Evolutionary conservation across 2,888 invertebrate species (phyloP).

Genomic region (Meta bourneti): DNA sequence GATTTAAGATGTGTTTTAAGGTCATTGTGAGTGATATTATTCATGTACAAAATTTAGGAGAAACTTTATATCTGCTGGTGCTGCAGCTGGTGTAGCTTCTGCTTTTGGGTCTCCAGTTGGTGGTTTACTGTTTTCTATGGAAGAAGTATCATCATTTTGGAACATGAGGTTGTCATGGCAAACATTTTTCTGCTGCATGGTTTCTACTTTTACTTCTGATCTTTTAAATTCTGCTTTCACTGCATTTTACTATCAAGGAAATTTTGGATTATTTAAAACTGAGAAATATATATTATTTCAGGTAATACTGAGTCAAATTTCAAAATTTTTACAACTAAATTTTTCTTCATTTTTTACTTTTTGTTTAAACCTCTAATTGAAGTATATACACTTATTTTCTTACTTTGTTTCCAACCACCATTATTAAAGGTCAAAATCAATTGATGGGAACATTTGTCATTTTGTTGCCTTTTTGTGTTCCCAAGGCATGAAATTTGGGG

Average conservation of each 20-base stretch:
- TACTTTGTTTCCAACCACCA: background rate
- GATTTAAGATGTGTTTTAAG: too few species aligned
- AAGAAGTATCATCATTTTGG: conserved; percentile 82
- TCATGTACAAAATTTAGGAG: conserved; percentile 56
- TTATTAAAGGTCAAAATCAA: too few species aligned
- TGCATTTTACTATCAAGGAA: conserved; percentile 66
- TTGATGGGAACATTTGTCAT: too few species aligned
- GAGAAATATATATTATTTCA: conserved; percentile 69
- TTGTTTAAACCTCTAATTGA: background rate
- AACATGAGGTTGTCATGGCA: conserved; percentile 82
- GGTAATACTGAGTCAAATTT: conserved; percentile 26
- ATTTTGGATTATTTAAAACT: conserved; percentile 68
- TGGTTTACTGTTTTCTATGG: conserved; percentile 82
- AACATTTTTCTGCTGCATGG: conserved; percentile 82
- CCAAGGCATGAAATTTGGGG: too few species aligned
- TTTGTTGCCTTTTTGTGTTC: too few species aligned
- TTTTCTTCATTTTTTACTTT: background rate
- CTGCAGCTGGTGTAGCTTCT: conserved; percentile 82
- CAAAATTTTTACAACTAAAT: background rate
- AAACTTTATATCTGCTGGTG: conserved; percentile 79
- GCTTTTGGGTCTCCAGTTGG: conserved; percentile 82
- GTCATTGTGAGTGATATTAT: too few species aligned
- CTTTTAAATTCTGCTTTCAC: conserved; percentile 70
- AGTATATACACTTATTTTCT: background rate
- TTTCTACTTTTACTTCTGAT: conserved; percentile 77